Base-by-base conservation (phyloP, 2,888 invertebrate species). In the Rhyacophila evoluta region DNA sequence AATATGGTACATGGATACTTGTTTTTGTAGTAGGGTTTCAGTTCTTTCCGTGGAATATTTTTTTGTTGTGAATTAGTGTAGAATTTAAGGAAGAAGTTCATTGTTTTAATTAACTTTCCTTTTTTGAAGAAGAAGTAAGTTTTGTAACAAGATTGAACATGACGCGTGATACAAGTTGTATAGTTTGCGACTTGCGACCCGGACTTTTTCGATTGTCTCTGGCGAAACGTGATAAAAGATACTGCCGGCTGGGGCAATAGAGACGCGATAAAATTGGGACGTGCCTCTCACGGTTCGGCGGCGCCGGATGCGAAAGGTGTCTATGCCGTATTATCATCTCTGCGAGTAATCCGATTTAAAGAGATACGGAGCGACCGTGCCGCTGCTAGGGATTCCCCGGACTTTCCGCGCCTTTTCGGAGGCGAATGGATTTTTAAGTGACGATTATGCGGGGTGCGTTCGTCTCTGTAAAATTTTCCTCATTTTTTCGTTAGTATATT, bases 181-280 rank as follows among this genome's bases (percentile, higher is more conserved):
- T 55, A 55, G 25, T 25, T 55, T 55, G 55, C 55, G 55, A 55
- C 55, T 19, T 19, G 55, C 55, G 55, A 6, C 10, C 10, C 55
- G 10, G 55, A 55, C 69, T 80, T 80, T 80, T 80, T 72, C 79
- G 80, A 79, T 81, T 79, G 81, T 81, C 80, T 76, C 80, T 74
- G 81, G 19, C 15, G 72, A 79, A 79, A 79, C 81, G 78, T 76
- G 81, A 78, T 81, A 81, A 80, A 75, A 80, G 78, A 75, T 75
- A 78, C 72, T 78, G 78, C 78, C 55, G 75, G 67, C 39, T 39
- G 72, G 33, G 68, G 80, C 77, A 75, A 79, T 81, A 79, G 81
- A 82, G 81, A 82, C 72, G 82, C 79, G 82, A 82, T 82, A 82
- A 82, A 82, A 82, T 78, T 74, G 81, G 77, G 36, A 82, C 82